Conservation (phyloP, 2,113 vertebrate species). For the Epinephelus fuscoguttatus region DNA sequence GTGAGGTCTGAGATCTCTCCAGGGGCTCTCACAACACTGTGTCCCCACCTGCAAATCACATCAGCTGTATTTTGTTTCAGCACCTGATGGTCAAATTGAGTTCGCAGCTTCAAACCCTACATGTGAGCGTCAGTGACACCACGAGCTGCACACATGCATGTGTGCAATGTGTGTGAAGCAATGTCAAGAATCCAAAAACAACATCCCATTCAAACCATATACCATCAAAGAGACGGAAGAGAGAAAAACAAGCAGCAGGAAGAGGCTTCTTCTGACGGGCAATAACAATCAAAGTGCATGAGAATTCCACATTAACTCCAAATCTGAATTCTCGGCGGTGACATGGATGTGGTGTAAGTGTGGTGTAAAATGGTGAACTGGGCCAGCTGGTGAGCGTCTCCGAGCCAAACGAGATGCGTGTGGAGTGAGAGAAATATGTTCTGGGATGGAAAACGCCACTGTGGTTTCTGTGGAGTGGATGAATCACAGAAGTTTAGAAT, state of each 20-base stretch:
- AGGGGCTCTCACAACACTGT: slow-evolving; percentile 4
- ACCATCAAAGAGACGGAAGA: background rate
- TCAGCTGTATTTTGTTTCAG: background rate
- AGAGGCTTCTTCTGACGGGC: background rate
- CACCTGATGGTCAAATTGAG: background rate
- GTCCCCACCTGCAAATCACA: slow-evolving; percentile 11
- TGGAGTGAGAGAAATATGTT: background rate
- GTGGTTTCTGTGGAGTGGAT: slow-evolving; percentile 4
- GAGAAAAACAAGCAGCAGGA: background rate
- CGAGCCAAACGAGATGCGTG: background rate
- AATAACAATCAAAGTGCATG: background rate
- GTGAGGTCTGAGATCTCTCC: slow-evolving; percentile 29
- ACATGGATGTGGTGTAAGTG: slow-evolving; percentile 16
- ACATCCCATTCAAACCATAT: background rate
- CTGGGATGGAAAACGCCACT: background rate
- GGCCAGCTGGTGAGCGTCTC: slow-evolving; percentile 24
- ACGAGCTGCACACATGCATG: too few relatives aligned
- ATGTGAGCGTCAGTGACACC: background rate
- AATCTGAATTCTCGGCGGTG: background rate
- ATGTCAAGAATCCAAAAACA: background rate
- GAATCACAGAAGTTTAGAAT: background rate
- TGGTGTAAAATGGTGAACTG: slow-evolving; percentile 7
- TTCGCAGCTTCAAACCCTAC: background rate
- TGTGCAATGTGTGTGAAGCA: background rate
- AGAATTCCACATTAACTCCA: slow-evolving; percentile 6